phyloP scores from a whole-genome alignment of 1,140 invertebrate species.

The Hirudo medicinalis region DNA sequence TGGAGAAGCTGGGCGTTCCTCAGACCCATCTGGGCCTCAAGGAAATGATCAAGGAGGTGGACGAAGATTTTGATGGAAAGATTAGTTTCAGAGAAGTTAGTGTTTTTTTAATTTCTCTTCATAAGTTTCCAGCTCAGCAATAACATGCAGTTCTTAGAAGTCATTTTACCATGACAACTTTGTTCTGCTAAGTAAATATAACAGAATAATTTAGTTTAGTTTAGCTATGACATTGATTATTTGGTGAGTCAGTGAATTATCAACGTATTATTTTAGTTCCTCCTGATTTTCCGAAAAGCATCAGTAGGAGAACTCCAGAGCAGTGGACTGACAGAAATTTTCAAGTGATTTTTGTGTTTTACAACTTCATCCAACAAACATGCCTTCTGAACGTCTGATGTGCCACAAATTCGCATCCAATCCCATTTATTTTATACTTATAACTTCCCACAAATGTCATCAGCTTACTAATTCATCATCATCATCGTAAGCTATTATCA shows the following conservation, averaged over 20 bases:
- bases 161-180: neutral
- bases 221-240: too few relatives aligned
- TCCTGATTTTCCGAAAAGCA: conserved; percentile 74
- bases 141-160: neutral
- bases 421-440: too few relatives aligned
- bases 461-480: neutral
- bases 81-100: conserved; percentile 75
- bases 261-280: conserved; percentile 46
- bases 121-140: neutral
- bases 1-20: conserved; percentile 84
- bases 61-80: conserved; percentile 73
- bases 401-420: too few relatives aligned
- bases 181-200: too few relatives aligned
- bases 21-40: conserved; percentile 86
- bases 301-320: conserved; percentile 58
- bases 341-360: conserved; percentile 20
- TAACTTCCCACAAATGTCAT: too few relatives aligned
- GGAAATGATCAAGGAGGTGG: conserved; percentile 73
- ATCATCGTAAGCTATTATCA: neutral
- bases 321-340: conserved; percentile 59
- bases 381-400: too few relatives aligned
- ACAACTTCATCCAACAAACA: too few relatives aligned
- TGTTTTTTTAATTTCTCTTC: conserved; percentile 9
- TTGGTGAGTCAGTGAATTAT: too few relatives aligned
- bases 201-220: too few relatives aligned